Evolutionary conservation across 2,797 vertebrate genomes (phyloP), one percentile per base, ranked within the genome.

Genomic region (Peromyscus eremicus): DNA sequence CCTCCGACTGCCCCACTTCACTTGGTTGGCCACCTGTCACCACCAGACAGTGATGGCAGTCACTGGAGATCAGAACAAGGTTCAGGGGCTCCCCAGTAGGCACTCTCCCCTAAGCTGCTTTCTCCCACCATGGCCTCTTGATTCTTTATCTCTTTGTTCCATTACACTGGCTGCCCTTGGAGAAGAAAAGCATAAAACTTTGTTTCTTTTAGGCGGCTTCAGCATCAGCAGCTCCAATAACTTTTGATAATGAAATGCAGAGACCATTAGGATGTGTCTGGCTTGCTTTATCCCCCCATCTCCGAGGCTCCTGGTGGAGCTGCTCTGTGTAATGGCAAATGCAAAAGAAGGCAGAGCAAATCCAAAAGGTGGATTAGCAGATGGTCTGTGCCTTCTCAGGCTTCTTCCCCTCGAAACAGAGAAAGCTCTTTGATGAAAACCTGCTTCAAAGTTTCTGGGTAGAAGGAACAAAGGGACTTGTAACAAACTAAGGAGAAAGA

Each of bases 81-180:
- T 37, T 95, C 82, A 83, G 49, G 68, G 55, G 40, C 49, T 77
- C 82, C 37, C 55, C 6, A 0, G 37, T n/a, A 13, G 46, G 4
- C 34, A 49, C 82, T 60, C 60, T 90, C 21, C 60, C 29, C 0
- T 43, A 81, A 77, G 43, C 37, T 70, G 27, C 49, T 73, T 91
- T 68, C 75, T 77, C 32, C 40, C 34, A 8, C 46, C 60, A 60
- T 49, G 29, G 27, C 49, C 21, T 88, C 57, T 91, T 37, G 5
- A 66, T 83, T 70, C 64, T 96, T 84, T 4, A 64, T 66, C 93
- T 73, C 83, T 43, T 77, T 89, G 52, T 79, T 95, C 34, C 19
- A 0, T 55, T 77, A 2, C 19, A 29, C 49, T 86, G 84, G 46
- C 79, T 92, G 46, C 75, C 70, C 68, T 80, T 94, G 86, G 77